Conservation (phyloP, 2,888 invertebrate species). For the Operophtera brumata region DNA sequence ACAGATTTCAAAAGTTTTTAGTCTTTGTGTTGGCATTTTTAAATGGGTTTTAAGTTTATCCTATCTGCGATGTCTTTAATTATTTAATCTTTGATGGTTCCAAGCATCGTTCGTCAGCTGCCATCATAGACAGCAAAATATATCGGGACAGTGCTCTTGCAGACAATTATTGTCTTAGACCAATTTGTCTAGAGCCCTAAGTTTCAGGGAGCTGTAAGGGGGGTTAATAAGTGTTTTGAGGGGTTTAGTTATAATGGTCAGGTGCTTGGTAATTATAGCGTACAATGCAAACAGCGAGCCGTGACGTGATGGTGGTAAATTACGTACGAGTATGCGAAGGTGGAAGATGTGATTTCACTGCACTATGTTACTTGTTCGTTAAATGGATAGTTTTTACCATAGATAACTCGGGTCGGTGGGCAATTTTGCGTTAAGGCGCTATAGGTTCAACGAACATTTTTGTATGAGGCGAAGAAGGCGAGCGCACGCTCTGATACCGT, state of each 20-base stretch:
- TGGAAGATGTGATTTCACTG: slow-evolving; percentile 25
- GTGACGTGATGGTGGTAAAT: slow-evolving; percentile 42
- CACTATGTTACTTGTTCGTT: slow-evolving; percentile 15
- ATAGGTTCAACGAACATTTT: no score
- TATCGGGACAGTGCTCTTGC: slow-evolving; percentile 41
- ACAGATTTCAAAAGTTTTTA: no score
- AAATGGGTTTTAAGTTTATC: neutral
- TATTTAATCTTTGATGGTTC: slow-evolving; percentile 36
- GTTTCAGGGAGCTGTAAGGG: slow-evolving; percentile 10
- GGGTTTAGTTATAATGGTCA: slow-evolving; percentile 30
- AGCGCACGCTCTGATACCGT: no score
- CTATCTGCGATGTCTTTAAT: slow-evolving; percentile 10
- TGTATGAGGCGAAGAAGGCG: no score
- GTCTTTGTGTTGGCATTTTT: neutral
- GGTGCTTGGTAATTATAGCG: slow-evolving; percentile 35
- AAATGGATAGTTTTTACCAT: slow-evolving; percentile 10
- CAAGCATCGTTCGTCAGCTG: slow-evolving; percentile 47
- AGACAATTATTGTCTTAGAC: slow-evolving; percentile 26
- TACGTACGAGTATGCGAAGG: slow-evolving; percentile 32
- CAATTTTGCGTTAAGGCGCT: neutral
- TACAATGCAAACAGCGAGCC: slow-evolving; percentile 37
- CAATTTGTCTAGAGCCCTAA: slow-evolving; percentile 30
- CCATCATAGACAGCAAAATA: slow-evolving; percentile 45
- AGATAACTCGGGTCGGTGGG: neutral
- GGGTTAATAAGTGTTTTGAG: slow-evolving; percentile 3